These are phyloP conservation scores for Drosophila prosaltans DNA, from an alignment of 1,140 invertebrate species.

Conservation along the genomic window DNA sequence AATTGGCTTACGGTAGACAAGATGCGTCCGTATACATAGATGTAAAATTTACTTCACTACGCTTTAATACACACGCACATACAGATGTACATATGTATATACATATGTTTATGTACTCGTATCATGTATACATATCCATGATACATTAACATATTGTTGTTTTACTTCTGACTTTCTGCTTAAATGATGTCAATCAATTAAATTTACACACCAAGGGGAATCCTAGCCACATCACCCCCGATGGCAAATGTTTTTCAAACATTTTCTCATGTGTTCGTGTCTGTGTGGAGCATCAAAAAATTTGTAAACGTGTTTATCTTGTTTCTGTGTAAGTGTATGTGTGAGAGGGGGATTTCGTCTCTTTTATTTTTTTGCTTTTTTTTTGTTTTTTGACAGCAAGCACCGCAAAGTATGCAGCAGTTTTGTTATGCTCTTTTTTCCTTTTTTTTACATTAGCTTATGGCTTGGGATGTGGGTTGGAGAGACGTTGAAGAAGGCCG, in stretches of 20 bases:
- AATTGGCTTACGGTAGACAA: no score
- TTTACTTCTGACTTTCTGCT: conserved; percentile 43
- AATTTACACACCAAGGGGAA: conserved; percentile 53
- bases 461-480: conserved; percentile 22
- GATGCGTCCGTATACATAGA: no score
- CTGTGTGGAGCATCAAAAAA: conserved; percentile 30
- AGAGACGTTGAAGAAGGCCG: background rate
- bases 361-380: background rate
- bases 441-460: conserved; percentile 34
- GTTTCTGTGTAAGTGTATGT: conserved; percentile 12
- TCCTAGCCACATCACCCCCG: conserved; percentile 20
- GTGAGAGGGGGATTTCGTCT: no score
- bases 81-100: background rate
- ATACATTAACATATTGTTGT: conserved; percentile 3
- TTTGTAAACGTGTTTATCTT: conserved; percentile 63
- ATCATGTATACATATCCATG: background rate
- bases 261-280: conserved; percentile 63
- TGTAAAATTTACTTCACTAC: background rate
- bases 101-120: background rate
- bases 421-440: conserved; percentile 16
- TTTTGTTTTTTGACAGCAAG: conserved; percentile 19
- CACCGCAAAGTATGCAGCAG: conserved; percentile 49
- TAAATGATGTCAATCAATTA: conserved; percentile 77
- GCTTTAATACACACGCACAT: no score
- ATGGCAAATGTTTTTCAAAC: conserved; percentile 50